phyloP scores from a whole-genome alignment of 2,888 invertebrate species.

The Cosmorhoe ocellata region DNA sequence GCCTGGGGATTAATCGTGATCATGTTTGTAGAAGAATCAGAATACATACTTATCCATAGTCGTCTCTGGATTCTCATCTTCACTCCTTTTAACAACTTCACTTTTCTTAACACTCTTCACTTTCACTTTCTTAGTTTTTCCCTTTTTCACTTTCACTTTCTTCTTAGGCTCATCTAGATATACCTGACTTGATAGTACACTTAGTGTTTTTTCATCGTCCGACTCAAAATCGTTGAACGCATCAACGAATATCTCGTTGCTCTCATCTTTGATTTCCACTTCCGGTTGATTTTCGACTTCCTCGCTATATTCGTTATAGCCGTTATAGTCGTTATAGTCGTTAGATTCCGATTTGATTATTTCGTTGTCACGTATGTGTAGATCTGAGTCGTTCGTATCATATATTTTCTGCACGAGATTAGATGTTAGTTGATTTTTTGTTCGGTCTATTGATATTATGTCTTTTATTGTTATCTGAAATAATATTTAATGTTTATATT shows the following conservation, averaged over 20 bases:
- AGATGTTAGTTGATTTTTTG: slow-evolving; percentile 42
- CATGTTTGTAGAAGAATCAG: too few relatives aligned
- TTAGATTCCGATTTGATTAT: slow-evolving; percentile 37
- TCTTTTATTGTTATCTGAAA: slow-evolving; percentile 55
- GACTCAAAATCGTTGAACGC: slow-evolving; percentile 29
- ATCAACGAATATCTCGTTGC: slow-evolving; percentile 36
- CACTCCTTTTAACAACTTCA: slow-evolving; percentile 17
- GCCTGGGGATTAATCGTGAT: too few relatives aligned
- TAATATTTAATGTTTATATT: too few relatives aligned
- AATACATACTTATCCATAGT: slow-evolving; percentile 49
- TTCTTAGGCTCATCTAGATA: slow-evolving; percentile 40
- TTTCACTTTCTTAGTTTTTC: slow-evolving; percentile 25
- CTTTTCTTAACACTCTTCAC: slow-evolving; percentile 18
- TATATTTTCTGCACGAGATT: slow-evolving; percentile 44
- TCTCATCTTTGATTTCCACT: slow-evolving; percentile 37
- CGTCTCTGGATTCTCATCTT: slow-evolving; percentile 38
- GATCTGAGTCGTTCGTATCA: slow-evolving; percentile 47
- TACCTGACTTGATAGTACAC: slow-evolving; percentile 8
- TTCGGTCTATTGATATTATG: slow-evolving; percentile 51
- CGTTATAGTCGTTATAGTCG: slow-evolving; percentile 4
- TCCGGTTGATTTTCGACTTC: background rate
- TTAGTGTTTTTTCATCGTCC: slow-evolving; percentile 18
- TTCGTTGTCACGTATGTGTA: slow-evolving; percentile 41
- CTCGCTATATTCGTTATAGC: background rate
- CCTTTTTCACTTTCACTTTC: slow-evolving; percentile 27